A percentile compares a stretch with the other conserved stretches of the same genome.
Evolutionary conservation across 2,888 invertebrate genomes (phyloP).

Genomic region (Xestia sexstrigata): DNA sequence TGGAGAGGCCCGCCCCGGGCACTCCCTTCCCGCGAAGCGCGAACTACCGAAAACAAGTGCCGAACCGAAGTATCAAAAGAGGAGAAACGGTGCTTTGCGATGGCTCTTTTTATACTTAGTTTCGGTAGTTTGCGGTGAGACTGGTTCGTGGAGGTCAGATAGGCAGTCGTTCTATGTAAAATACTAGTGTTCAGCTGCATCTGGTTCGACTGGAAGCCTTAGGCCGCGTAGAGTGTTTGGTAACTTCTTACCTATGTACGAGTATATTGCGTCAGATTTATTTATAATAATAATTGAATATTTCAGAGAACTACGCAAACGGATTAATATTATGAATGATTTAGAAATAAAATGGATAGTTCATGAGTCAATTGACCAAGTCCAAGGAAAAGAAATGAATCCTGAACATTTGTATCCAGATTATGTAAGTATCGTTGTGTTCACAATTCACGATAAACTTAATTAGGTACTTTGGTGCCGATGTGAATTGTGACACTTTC

Average conservation of each 20-base stretch:
- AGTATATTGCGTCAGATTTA: background rate
- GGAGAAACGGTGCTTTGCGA: too few species aligned
- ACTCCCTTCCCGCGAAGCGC: too few species aligned
- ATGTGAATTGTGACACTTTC: background rate
- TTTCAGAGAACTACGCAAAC: conserved; percentile 54
- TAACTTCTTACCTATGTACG: background rate
- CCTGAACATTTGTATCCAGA: conserved; percentile 45
- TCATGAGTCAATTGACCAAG: conserved; percentile 64
- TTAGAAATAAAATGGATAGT: conserved; percentile 79
- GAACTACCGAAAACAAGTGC: too few species aligned
- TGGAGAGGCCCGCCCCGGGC: too few species aligned
- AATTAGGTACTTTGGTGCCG: background rate
- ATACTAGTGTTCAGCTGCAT: background rate
- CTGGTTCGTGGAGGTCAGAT: background rate
- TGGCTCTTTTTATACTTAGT: too few species aligned
- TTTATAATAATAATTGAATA: background rate
- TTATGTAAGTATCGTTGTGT: conserved; percentile 56
- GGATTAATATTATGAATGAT: conserved; percentile 35
- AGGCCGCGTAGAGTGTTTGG: background rate
- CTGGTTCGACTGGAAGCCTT: background rate
- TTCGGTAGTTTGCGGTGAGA: background rate
- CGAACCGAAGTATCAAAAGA: too few species aligned
- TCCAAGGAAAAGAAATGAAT: conserved; percentile 52
- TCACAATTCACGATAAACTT: background rate
- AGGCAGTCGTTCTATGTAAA: background rate